Base-by-base conservation (phyloP, 2,797 vertebrate species). In the Spinus pinus region DNA sequence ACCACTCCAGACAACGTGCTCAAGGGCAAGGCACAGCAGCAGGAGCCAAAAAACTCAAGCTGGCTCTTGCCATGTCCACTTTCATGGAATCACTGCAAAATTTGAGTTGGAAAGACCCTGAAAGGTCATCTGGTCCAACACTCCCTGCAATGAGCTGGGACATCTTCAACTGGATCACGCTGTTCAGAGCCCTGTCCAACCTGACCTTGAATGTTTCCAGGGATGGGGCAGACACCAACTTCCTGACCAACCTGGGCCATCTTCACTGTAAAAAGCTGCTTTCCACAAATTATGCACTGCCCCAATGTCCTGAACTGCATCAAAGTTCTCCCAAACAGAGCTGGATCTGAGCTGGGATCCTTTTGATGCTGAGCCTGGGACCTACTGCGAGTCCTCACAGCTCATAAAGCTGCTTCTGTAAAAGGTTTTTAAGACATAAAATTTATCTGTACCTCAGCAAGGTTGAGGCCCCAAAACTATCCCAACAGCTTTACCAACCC, bases 361-460 rank as follows among this genome's bases (percentile, higher is more conserved):
- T 61, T 74, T 21, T 24, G 42, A 28, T 42, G 27, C 14, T 39
- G 60, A 28, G 25, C 46, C 66, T 41, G 22, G 27, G 77, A 62
- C 42, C 82, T 53, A 2, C 6, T n/a, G 37, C 0, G 0, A 57
- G 54, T 24, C 23, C 75, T 62, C 62, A 8, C 21, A 25, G 21
- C 16, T 71, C 57, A 35, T 7, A 21, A 65, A 93, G 41, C 44
- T 4, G 2, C 35, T 88, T 20, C 86, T 75, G 54, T 37, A 73
- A 62, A 53, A 27, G 1, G 20, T 19, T 80, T 72, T 64, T 25
- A 82, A 53, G 46, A 28, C 23, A 30, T 0, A 12, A 30, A n/a
- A 19, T 78, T 66, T 54, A 88, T 18, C 49, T 70, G 14, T 4
- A 11, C 9, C 12, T 28, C 46, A 69, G 8, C 30, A 80, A 3